Conservation (phyloP, 1,140 invertebrate genomes). For the Pygmarrhopalites habei region DNA sequence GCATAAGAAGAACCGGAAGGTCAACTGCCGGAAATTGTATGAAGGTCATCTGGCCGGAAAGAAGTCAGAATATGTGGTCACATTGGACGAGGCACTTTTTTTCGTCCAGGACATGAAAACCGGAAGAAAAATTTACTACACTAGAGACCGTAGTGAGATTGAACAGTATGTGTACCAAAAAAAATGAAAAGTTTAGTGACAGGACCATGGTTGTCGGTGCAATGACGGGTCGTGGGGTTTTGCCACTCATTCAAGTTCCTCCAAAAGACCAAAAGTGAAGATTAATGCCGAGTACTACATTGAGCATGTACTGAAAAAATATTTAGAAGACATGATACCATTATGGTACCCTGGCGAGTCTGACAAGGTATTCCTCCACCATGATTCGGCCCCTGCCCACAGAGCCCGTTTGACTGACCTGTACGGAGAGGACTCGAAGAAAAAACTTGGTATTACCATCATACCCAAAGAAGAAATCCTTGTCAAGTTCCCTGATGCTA, state of each 20-base stretch:
- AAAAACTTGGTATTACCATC: constrained; percentile 12
- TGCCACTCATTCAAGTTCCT: constrained; percentile 14
- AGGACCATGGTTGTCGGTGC: constrained; percentile 15
- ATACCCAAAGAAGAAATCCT: constrained; percentile 2
- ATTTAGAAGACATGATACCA: constrained; percentile 13
- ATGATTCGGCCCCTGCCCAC: constrained; percentile 15
- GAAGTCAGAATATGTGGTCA: no score
- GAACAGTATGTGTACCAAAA: no score
- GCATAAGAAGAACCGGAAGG: no score
- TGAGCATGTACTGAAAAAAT: not conserved
- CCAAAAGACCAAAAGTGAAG: constrained; percentile 14
- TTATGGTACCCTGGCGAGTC: constrained; percentile 4
- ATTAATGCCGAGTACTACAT: constrained; percentile 15
- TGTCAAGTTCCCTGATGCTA: constrained; percentile 10
- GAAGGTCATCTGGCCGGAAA: no score
- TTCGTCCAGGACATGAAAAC: not conserved
- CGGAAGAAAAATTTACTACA: not conserved
- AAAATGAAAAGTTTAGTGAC: constrained; percentile 17
- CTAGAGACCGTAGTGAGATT: not conserved
- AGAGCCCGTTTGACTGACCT: not conserved
- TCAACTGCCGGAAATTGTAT: constrained; percentile 10
- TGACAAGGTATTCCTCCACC: constrained; percentile 14
- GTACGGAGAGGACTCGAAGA: not conserved
- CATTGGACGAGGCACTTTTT: constrained; percentile 18
- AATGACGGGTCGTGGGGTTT: no score